Conservation (phyloP, 2,113 vertebrate genomes). For the Albula goreensis region DNA sequence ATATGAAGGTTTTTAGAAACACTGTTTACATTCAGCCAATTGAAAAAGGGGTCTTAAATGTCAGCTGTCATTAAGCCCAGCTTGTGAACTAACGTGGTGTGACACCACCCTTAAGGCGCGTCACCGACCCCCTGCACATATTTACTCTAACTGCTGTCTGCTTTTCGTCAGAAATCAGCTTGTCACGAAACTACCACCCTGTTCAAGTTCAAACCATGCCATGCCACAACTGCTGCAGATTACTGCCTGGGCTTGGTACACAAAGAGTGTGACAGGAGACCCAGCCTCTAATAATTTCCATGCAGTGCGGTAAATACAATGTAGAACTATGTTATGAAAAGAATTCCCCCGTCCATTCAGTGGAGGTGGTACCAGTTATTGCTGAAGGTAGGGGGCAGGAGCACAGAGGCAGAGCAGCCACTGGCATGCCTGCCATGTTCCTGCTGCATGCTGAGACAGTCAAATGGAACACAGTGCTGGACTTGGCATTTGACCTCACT, state of each 20-base stretch:
- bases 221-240: neutral
- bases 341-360: neutral
- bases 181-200: neutral
- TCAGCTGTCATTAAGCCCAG: too few species aligned
- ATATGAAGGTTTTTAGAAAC: too few species aligned
- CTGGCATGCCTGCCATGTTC: conserved; percentile 16
- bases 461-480: neutral
- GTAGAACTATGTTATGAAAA: neutral
- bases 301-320: neutral
- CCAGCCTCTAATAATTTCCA: neutral
- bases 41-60: too few species aligned
- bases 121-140: neutral
- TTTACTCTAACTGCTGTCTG: neutral
- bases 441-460: neutral
- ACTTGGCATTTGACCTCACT: neutral
- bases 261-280: neutral
- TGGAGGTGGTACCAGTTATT: conserved; percentile 25
- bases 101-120: neutral
- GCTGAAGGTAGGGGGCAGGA: conserved; percentile 6
- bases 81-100: neutral
- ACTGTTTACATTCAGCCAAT: too few species aligned
- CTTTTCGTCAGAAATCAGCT: neutral
- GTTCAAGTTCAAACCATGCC: neutral
- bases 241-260: neutral
- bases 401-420: conserved; percentile 22